Conservation (phyloP, 2,888 invertebrate species). For the Lacanobia wlatinum region DNA sequence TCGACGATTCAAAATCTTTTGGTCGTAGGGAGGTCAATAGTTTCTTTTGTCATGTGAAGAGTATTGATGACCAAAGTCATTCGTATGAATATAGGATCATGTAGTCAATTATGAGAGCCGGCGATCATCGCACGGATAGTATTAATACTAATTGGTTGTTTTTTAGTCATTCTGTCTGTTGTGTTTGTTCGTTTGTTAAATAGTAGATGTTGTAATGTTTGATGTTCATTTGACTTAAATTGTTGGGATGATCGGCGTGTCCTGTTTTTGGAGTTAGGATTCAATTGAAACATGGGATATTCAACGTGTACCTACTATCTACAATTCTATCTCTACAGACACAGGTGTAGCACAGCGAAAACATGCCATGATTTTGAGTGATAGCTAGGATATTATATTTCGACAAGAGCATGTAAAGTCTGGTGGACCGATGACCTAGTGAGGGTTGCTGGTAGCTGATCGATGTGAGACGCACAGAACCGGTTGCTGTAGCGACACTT, state of each 20-base stretch:
- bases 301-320: neutral
- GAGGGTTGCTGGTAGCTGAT: no score
- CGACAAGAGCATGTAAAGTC: no score
- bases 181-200: conserved; percentile 50
- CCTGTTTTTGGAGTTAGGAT: neutral
- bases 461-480: no score
- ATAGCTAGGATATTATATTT: no score
- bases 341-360: no score
- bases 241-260: conserved; percentile 6
- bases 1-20: neutral
- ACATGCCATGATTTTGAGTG: no score
- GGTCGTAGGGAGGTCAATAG: conserved; percentile 3
- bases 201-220: conserved; percentile 49
- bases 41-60: conserved; percentile 36
- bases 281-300: conserved; percentile 9
- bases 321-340: no score
- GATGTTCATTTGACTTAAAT: conserved; percentile 43
- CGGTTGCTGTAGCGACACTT: no score
- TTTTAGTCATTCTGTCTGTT: conserved; percentile 56
- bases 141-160: conserved; percentile 71
- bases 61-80: conserved; percentile 78
- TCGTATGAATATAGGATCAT: conserved; percentile 75
- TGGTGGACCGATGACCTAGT: no score
- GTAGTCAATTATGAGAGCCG: conserved; percentile 74
- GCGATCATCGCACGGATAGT: conserved; percentile 74